phyloP scores from a whole-genome alignment of 2,797 vertebrate species.

The Dryobates pubescens region DNA sequence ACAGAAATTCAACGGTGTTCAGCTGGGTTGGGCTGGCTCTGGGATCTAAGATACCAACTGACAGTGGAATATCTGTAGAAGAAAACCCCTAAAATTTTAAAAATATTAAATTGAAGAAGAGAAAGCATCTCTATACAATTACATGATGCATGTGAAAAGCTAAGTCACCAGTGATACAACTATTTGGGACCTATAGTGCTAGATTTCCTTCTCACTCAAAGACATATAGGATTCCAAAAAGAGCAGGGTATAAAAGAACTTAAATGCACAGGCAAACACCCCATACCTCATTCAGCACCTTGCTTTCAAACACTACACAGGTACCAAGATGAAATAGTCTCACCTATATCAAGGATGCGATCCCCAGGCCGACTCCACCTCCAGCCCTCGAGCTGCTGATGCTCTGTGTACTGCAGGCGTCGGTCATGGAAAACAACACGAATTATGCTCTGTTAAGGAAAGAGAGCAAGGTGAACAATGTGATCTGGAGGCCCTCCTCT shows the following conservation, averaged over 20 bases:
- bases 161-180: not conserved
- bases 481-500: not conserved
- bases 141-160: constrained; percentile 48
- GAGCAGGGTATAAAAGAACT: not conserved
- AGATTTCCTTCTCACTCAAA: constrained; percentile 10
- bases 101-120: constrained; percentile 76
- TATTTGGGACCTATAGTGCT: not conserved
- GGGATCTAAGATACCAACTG: constrained; percentile 91
- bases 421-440: constrained; percentile 94
- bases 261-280: not conserved
- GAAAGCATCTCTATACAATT: constrained; percentile 52
- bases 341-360: constrained; percentile 93
- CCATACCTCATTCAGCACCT: not conserved
- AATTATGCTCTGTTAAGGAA: constrained; percentile 86
- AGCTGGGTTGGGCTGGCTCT: constrained; percentile 88
- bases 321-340: constrained; percentile 51
- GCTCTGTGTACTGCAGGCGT: constrained; percentile 91
- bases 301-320: not conserved
- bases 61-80: constrained; percentile 91
- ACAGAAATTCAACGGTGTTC: constrained; percentile 94
- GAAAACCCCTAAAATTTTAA: constrained; percentile 78
- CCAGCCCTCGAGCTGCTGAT: constrained; percentile 95
- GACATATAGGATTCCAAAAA: not conserved
- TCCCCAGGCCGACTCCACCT: constrained; percentile 93
- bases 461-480: not conserved